Conservation (phyloP, 2,113 vertebrate species). For the Eurystomus gularis region DNA sequence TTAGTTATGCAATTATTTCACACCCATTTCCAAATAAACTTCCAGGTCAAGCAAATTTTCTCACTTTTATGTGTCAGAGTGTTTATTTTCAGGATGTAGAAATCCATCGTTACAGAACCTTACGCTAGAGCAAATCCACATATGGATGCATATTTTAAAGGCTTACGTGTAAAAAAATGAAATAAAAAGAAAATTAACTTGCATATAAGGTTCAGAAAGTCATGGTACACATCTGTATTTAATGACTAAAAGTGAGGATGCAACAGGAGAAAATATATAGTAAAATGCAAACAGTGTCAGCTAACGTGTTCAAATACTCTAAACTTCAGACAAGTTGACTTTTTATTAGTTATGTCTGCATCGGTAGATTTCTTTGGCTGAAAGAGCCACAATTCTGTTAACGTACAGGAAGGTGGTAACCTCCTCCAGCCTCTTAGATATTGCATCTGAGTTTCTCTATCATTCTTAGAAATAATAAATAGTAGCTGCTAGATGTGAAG, state of each 20-base stretch:
- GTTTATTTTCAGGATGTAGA: neutral
- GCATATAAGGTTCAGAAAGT: neutral
- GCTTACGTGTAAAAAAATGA: neutral
- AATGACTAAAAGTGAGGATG: neutral
- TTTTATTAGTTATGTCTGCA: neutral
- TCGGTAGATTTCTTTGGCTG: neutral
- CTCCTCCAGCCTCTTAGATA: neutral
- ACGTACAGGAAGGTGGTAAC: neutral
- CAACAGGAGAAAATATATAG: neutral
- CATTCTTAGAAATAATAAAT: neutral
- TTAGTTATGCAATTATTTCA: neutral
- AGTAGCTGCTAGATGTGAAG: neutral
- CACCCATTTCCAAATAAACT: neutral
- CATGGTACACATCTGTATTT: neutral
- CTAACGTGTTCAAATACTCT: neutral
- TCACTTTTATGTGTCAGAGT: neutral
- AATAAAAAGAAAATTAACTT: neutral
- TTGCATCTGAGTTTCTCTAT: neutral
- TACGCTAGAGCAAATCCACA: neutral
- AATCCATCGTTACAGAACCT: neutral
- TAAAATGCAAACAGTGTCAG: neutral
- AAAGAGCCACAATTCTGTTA: neutral
- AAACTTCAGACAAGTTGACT: neutral
- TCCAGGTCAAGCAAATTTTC: neutral
- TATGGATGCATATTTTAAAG: neutral